These are phyloP conservation scores for Teinopalpus imperialis DNA, from an alignment of 2,888 invertebrate genomes.

Conservation along the genomic window DNA sequence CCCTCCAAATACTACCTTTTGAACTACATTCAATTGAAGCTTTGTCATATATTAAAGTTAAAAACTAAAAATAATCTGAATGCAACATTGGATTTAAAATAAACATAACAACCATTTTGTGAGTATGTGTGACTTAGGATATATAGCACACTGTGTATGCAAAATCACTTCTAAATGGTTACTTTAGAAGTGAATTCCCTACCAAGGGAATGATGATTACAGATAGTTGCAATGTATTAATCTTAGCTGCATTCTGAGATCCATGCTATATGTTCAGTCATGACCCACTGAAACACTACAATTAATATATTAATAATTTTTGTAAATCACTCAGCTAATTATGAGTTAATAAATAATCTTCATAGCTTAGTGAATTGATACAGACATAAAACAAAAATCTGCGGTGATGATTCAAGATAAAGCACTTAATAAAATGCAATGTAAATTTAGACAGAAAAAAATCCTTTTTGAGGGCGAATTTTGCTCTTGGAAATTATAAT, in stretches of 20 bases:
- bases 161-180: slow-evolving; percentile 44
- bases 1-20: slow-evolving; percentile 70
- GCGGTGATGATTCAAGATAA: slow-evolving; percentile 52
- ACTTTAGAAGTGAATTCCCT: slow-evolving; percentile 40
- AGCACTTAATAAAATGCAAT: slow-evolving; percentile 62
- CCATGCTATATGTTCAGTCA: slow-evolving; percentile 78
- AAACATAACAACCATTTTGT: slow-evolving; percentile 76
- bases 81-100: slow-evolving; percentile 73
- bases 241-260: slow-evolving; percentile 79
- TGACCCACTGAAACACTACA: slow-evolving; percentile 63
- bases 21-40: slow-evolving; percentile 75
- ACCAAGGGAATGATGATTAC: slow-evolving; percentile 48
- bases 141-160: slow-evolving; percentile 65
- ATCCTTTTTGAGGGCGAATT: slow-evolving; percentile 41
- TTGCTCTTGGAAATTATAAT: slow-evolving; percentile 46
- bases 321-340: slow-evolving; percentile 60
- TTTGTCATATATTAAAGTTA: slow-evolving; percentile 61
- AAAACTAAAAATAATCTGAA: slow-evolving; percentile 76
- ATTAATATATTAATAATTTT: slow-evolving; percentile 66
- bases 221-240: slow-evolving; percentile 54
- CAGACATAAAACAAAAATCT: slow-evolving; percentile 42
- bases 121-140: slow-evolving; percentile 69
- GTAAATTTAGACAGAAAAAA: slow-evolving; percentile 48
- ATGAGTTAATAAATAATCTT: slow-evolving; percentile 53
- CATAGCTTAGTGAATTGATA: slow-evolving; percentile 69